phyloP scores from a whole-genome alignment of 2,888 invertebrate species.

The Melieria omissa region DNA sequence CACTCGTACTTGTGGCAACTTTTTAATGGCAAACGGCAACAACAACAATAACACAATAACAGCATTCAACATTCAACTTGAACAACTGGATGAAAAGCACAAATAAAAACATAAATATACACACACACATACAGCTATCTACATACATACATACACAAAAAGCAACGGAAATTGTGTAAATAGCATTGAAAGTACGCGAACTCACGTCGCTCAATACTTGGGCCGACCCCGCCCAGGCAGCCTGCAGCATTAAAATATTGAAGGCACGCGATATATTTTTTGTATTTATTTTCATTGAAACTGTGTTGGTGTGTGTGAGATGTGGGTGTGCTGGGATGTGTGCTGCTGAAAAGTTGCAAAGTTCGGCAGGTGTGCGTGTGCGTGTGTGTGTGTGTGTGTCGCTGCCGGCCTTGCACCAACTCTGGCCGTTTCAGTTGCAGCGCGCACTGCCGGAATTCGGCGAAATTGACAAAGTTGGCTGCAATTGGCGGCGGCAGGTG shows the following conservation, averaged over 20 bases:
- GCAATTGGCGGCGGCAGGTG: too few relatives aligned
- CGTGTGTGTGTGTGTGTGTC: too few relatives aligned
- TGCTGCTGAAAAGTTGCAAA: background rate
- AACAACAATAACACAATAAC: slow-evolving; percentile 1
- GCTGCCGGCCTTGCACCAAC: too few relatives aligned
- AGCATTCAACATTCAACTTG: slow-evolving; percentile 7
- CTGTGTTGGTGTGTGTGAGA: background rate
- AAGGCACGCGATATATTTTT: background rate
- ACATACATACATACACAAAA: slow-evolving; percentile 8
- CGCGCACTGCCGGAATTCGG: too few relatives aligned
- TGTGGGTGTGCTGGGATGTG: background rate
- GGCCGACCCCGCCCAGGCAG: too few relatives aligned
- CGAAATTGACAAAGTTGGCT: too few relatives aligned
- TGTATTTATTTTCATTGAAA: background rate
- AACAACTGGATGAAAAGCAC: background rate
- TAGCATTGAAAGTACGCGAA: too few relatives aligned
- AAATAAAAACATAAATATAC: background rate
- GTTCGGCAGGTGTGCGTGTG: too few relatives aligned
- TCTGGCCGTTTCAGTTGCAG: too few relatives aligned
- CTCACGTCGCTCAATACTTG: too few relatives aligned
- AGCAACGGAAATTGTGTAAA: too few relatives aligned
- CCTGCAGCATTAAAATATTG: background rate
- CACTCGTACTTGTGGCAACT: too few relatives aligned
- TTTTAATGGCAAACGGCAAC: background rate
- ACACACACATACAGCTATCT: slow-evolving; percentile 10